A percentile compares a stretch with the other conserved stretches of the same genome.
These are phyloP conservation scores for Tragelaphus scriptus DNA, from an alignment of 2,113 vertebrate species.

Conservation along the genomic window DNA sequence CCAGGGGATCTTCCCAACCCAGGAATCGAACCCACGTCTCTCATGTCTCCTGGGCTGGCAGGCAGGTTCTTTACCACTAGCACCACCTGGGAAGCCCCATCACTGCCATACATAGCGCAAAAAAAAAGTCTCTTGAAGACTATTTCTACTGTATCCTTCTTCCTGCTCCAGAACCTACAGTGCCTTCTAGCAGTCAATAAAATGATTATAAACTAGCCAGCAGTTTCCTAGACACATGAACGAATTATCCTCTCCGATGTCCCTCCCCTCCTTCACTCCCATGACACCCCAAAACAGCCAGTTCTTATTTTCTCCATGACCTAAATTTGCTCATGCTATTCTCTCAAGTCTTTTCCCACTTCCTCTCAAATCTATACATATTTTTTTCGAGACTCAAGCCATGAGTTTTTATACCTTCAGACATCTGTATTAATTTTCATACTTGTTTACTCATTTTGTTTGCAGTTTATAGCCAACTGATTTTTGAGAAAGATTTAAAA, in stretches of 20 bases:
- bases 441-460: background rate
- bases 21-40: fast-evolving
- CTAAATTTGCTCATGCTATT: background rate
- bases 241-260: background rate
- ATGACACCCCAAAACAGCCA: background rate
- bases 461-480: background rate
- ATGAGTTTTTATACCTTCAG: background rate
- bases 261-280: background rate
- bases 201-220: background rate
- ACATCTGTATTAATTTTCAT: background rate
- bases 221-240: background rate
- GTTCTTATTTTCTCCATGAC: background rate
- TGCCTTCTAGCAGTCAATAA: background rate
- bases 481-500: background rate
- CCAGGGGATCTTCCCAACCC: background rate
- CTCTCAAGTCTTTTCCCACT: background rate
- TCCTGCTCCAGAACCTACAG: background rate
- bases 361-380: background rate
- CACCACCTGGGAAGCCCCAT: background rate
- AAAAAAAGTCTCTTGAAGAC: background rate
- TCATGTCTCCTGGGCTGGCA: background rate
- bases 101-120: background rate
- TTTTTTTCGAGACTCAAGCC: background rate
- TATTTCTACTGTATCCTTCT: background rate
- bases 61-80: background rate